These are phyloP conservation scores for Baccha elongata DNA, from an alignment of 2,888 invertebrate genomes.

Conservation along the genomic window DNA sequence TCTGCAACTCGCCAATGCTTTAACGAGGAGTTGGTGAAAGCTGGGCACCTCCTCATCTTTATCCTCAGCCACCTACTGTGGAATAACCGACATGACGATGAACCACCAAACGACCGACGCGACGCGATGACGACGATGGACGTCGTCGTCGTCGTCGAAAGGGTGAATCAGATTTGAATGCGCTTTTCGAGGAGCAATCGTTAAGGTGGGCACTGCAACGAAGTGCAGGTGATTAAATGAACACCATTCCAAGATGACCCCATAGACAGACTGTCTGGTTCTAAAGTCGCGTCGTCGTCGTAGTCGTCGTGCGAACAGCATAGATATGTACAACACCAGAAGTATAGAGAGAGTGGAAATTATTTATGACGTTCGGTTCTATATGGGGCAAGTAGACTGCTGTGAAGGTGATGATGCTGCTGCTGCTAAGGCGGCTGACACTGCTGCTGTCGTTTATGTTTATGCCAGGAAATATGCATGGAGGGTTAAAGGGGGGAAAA, in stretches of 20 bases:
- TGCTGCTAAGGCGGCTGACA: slow-evolving; percentile 54
- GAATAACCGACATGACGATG: background rate
- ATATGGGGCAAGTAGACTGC: slow-evolving; percentile 72
- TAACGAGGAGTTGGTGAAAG: slow-evolving; percentile 60
- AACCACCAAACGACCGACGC: background rate
- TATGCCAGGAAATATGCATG: slow-evolving; percentile 14
- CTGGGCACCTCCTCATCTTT: slow-evolving; percentile 32
- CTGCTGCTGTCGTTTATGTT: slow-evolving; percentile 53
- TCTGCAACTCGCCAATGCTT: slow-evolving; percentile 28
- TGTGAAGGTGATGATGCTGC: slow-evolving; percentile 71
- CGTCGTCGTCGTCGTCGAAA: slow-evolving; percentile 9
- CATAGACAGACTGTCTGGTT: slow-evolving; percentile 73
- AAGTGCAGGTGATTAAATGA: slow-evolving; percentile 72
- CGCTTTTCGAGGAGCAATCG: slow-evolving; percentile 50
- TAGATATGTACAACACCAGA: slow-evolving; percentile 1
- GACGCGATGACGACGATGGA: background rate
- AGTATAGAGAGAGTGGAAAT: slow-evolving; percentile 41
- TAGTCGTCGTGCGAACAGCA: slow-evolving; percentile 35
- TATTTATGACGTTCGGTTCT: slow-evolving; percentile 66
- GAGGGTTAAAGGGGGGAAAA: slow-evolving; percentile 1
- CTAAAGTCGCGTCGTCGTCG: slow-evolving; percentile 32
- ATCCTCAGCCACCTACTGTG: slow-evolving; percentile 30
- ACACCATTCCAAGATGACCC: slow-evolving; percentile 70
- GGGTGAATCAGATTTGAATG: slow-evolving; percentile 68
- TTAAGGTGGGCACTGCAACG: slow-evolving; percentile 48